These are phyloP conservation scores for Pterostichus niger DNA, from an alignment of 2,888 invertebrate genomes.

Conservation along the genomic window DNA sequence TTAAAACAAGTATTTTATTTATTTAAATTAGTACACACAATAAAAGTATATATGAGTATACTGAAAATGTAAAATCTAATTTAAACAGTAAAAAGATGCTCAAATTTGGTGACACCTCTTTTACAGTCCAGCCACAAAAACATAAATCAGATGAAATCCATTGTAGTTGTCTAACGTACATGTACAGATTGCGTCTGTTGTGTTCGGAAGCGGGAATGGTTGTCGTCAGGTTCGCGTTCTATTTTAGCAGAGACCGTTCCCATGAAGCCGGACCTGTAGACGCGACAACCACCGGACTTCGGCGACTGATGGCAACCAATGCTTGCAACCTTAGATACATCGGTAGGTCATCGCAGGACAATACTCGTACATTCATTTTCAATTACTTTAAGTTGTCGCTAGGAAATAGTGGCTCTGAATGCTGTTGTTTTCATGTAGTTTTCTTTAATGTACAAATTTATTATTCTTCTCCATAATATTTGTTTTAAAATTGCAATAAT, in stretches of 20 bases:
- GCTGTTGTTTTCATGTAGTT: no score
- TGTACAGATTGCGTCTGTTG: conserved; percentile 40
- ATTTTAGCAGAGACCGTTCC: background rate
- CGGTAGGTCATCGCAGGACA: background rate
- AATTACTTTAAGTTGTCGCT: conserved; percentile 11
- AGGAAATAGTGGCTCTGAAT: no score
- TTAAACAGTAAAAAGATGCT: background rate
- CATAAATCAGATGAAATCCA: conserved; percentile 13
- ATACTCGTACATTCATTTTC: conserved; percentile 5
- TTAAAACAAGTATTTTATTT: no score
- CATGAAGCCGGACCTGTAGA: background rate
- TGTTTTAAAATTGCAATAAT: no score
- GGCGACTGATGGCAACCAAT: background rate
- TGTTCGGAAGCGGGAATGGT: conserved; percentile 6
- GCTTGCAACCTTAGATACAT: background rate
- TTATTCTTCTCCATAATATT: no score
- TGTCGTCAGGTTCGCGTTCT: background rate
- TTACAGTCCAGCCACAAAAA: background rate
- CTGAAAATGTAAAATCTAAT: no score
- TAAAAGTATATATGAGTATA: no score
- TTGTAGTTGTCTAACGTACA: conserved; percentile 36
- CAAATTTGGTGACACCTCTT: background rate
- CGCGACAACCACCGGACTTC: no score
- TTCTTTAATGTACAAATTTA: no score
- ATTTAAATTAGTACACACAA: no score